Evolutionary conservation across 2,888 invertebrate genomes (phyloP).

Genomic region (Habrosyne pyritoides): DNA sequence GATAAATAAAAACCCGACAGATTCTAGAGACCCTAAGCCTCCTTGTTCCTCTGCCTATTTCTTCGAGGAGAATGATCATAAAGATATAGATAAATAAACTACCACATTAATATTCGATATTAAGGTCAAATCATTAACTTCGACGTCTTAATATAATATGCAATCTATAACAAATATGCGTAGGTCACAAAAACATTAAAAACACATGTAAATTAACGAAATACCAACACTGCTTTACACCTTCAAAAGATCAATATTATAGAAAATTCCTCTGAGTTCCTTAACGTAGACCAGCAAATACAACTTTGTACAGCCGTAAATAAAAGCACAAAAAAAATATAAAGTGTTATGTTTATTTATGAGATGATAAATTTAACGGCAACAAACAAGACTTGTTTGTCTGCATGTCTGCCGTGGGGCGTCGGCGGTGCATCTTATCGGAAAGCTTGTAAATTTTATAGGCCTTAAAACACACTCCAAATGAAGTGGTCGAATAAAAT

Average conservation of each 20-base stretch:
- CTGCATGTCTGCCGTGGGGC: constrained; percentile 29
- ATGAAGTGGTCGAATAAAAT: constrained; percentile 49
- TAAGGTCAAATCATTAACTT: background rate
- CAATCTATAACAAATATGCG: background rate
- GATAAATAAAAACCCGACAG: no score
- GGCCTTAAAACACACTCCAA: constrained; percentile 55
- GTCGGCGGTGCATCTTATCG: constrained; percentile 40
- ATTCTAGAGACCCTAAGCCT: no score
- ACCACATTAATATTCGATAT: no score
- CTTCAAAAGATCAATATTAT: background rate
- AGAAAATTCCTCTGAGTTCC: constrained; percentile 18
- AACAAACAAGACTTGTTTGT: constrained; percentile 43
- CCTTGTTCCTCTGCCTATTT: no score
- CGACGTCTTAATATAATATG: background rate
- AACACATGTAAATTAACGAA: background rate
- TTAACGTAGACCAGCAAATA: constrained; percentile 10
- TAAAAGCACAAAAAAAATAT: constrained; percentile 17
- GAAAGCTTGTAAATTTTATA: constrained; percentile 58
- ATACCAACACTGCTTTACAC: background rate
- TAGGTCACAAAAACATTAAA: background rate
- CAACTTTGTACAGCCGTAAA: constrained; percentile 25
- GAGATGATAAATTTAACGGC: constrained; percentile 58
- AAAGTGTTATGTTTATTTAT: constrained; percentile 55
- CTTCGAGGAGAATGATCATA: no score
- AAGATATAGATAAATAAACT: no score